A percentile compares a stretch with the other conserved stretches of the same genome.
Evolutionary conservation across 2,113 vertebrate species (phyloP).

Genomic region (Zootoca vivipara): DNA sequence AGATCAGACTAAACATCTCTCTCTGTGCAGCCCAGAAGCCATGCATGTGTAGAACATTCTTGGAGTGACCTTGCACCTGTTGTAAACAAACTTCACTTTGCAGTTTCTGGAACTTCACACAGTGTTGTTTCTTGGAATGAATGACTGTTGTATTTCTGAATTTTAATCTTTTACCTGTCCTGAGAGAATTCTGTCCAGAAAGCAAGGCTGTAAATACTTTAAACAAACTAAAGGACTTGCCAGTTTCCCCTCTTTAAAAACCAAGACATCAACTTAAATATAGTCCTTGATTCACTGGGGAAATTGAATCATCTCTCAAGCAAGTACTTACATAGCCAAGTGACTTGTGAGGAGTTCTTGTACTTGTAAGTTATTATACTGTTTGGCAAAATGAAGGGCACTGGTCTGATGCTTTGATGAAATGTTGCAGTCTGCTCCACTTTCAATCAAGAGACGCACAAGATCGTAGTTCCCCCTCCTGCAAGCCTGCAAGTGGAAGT

Average conservation of each 20-base stretch:
- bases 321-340: conserved; percentile 85
- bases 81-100: too few relatives aligned
- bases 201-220: not conserved
- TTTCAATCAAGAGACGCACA: conserved; percentile 93
- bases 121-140: too few relatives aligned
- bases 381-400: conserved; percentile 90
- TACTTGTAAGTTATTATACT: conserved; percentile 87
- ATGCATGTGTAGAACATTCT: too few relatives aligned
- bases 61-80: too few relatives aligned
- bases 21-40: too few relatives aligned
- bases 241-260: not conserved
- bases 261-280: not conserved
- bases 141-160: too few relatives aligned
- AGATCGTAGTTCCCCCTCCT: conserved; percentile 94
- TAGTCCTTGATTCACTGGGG: not conserved
- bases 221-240: not conserved
- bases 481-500: conserved; percentile 82
- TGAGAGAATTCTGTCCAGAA: not conserved
- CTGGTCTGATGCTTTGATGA: conserved; percentile 92
- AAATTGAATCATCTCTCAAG: not conserved
- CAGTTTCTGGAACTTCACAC: too few relatives aligned
- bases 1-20: too few relatives aligned
- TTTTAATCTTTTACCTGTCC: too few relatives aligned
- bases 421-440: conserved; percentile 93
- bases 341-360: conserved; percentile 91